A percentile compares a stretch with the other conserved stretches of the same genome.
phyloP scores from a whole-genome alignment of 2,888 invertebrate genomes.

The Xestia c-nigrum region DNA sequence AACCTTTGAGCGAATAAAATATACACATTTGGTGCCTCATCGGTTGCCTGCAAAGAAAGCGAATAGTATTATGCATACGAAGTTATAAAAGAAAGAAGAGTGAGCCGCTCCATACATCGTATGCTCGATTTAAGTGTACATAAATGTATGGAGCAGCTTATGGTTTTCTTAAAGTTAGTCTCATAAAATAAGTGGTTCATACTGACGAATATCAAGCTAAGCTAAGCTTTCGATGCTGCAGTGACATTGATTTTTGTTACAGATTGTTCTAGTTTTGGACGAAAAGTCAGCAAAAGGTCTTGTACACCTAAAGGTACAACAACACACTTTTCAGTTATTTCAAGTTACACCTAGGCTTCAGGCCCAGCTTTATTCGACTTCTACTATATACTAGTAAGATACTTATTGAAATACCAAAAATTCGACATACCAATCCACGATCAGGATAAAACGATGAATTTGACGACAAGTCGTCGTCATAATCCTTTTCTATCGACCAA shows the following conservation, averaged over 20 bases:
- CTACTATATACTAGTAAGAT: neutral
- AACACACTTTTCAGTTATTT: neutral
- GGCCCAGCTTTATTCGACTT: neutral
- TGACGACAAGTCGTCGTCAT: slow-evolving; percentile 33
- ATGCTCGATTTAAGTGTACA: neutral
- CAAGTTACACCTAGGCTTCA: neutral
- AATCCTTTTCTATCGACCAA: slow-evolving; percentile 70
- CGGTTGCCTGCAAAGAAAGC: slow-evolving; percentile 7
- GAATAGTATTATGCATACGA: neutral
- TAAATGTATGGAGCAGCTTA: neutral
- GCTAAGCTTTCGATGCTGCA: neutral
- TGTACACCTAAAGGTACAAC: neutral
- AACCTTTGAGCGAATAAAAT: slow-evolving; percentile 12
- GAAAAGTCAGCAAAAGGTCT: neutral
- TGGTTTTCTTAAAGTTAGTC: neutral
- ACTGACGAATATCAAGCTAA: neutral
- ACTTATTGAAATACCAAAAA: neutral
- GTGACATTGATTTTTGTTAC: neutral
- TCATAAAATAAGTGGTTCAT: neutral
- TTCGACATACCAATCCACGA: slow-evolving; percentile 69
- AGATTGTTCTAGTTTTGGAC: neutral
- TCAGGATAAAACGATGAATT: slow-evolving; percentile 65
- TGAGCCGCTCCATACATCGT: neutral
- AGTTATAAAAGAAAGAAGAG: neutral
- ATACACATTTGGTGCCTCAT: neutral